A percentile compares a stretch with the other conserved stretches of the same genome.
Conservation (phyloP, 2,113 vertebrate species). For the Amia ocellicauda region DNA sequence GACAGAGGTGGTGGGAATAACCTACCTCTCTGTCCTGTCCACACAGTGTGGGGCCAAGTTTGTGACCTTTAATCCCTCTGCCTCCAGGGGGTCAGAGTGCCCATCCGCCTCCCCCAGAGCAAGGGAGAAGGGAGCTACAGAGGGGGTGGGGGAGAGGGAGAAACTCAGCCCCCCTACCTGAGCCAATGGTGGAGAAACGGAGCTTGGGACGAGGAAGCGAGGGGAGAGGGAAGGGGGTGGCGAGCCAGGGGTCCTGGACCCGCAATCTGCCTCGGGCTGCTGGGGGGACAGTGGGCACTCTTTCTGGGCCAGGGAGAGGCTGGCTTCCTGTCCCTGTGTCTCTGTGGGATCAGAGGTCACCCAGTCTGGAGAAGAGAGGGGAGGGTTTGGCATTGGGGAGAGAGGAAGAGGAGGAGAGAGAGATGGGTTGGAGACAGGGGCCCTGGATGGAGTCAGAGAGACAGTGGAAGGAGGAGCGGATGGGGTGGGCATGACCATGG, state of each 20-base stretch:
- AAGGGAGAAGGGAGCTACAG: slow-evolving; percentile 9
- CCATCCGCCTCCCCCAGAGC: background rate
- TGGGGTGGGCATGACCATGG: too few species aligned
- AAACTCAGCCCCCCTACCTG: slow-evolving; percentile 36
- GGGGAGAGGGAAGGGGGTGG: background rate
- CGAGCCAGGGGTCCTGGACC: too few species aligned
- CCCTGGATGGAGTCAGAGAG: slow-evolving; percentile 29
- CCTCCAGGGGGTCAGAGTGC: too few species aligned
- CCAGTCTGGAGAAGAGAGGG: slow-evolving; percentile 18
- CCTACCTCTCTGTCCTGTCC: too few species aligned
- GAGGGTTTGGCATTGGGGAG: background rate
- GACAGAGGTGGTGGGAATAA: slow-evolving; percentile 3
- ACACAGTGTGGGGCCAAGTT: too few species aligned
- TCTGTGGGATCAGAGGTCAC: too few species aligned
- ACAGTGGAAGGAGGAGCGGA: too few species aligned
- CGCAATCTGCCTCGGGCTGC: too few species aligned
- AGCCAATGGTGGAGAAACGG: background rate
- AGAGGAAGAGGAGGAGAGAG: background rate
- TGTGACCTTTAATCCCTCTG: too few species aligned
- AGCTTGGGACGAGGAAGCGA: too few species aligned
- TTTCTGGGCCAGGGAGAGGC: background rate
- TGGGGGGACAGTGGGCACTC: too few species aligned
- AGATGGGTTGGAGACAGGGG: background rate
- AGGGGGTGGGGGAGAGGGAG: slow-evolving; percentile 28
- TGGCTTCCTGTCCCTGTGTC: background rate